Conservation (phyloP, 2,797 vertebrate genomes). For the Limosa lapponica region DNA sequence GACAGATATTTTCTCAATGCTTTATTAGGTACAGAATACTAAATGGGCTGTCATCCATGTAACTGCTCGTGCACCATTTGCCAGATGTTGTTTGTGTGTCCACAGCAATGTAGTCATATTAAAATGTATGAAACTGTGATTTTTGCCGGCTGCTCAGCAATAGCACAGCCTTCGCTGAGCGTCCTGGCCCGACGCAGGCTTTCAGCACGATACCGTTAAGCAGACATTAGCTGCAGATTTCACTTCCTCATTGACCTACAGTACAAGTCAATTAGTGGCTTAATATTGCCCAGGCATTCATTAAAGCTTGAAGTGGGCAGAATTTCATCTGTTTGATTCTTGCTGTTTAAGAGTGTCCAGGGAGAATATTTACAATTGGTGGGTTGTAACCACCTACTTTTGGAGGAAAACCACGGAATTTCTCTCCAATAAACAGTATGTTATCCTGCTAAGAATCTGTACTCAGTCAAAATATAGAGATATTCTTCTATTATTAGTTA, state of each 20-base stretch:
- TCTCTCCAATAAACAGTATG: not conserved
- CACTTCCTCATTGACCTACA: conserved; percentile 13
- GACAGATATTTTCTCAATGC: not conserved
- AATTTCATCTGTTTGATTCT: conserved; percentile 8
- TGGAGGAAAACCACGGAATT: not conserved
- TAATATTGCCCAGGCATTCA: conserved; percentile 26
- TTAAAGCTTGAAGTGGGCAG: conserved; percentile 17
- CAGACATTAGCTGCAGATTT: conserved; percentile 5
- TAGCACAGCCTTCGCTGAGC: not conserved
- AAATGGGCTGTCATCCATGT: not conserved
- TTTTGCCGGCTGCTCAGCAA: not conserved
- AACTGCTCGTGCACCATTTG: conserved; percentile 21
- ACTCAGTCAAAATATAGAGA: not conserved
- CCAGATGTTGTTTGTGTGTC: conserved; percentile 54
- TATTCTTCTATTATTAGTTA: not conserved
- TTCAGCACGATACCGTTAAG: not conserved
- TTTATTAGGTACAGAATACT: not conserved
- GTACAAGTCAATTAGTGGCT: conserved; percentile 32
- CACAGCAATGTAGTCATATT: conserved; percentile 2
- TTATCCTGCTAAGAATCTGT: not conserved
- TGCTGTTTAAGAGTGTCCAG: not conserved
- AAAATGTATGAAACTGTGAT: conserved; percentile 25
- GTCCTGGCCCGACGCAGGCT: not conserved
- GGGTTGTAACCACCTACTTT: not conserved
- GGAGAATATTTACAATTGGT: not conserved